Conservation (phyloP, 2,888 invertebrate genomes). For the Arctia plantaginis region DNA sequence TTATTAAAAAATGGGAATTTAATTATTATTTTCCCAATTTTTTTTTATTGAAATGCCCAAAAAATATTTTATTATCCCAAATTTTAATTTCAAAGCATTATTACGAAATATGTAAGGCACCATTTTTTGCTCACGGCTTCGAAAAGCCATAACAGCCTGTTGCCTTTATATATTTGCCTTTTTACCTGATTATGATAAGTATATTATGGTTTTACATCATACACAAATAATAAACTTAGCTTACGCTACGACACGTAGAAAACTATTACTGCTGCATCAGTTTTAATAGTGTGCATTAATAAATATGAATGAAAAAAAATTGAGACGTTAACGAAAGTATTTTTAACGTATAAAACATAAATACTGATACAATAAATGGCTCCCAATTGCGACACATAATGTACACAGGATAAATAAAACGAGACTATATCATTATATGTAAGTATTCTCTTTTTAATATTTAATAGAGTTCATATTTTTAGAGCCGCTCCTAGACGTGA, state of each 20-base stretch:
- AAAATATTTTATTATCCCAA: not conserved
- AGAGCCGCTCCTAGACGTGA: not conserved
- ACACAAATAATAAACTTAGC: constrained; percentile 22
- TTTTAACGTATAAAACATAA: not conserved
- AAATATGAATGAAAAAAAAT: not conserved
- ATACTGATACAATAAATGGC: not conserved
- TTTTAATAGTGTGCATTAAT: constrained; percentile 24
- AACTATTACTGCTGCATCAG: constrained; percentile 39
- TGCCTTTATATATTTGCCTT: not conserved
- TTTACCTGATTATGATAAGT: not conserved
- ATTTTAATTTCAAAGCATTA: not conserved
- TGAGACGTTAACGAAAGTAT: not conserved
- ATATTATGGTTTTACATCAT: not conserved
- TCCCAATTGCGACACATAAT: not conserved
- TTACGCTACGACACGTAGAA: constrained; percentile 27
- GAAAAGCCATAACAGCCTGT: not conserved
- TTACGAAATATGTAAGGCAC: not conserved
- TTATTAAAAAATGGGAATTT: not conserved
- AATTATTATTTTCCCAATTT: not conserved
- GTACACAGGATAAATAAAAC: not conserved
- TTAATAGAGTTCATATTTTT: not conserved
- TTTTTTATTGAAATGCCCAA: too few species aligned
- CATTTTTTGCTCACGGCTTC: not conserved
- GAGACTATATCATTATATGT: not conserved
- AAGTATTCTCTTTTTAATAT: constrained; percentile 10